These are phyloP conservation scores for Papilio machaon DNA, from an alignment of 1,140 invertebrate genomes.

Conservation along the genomic window DNA sequence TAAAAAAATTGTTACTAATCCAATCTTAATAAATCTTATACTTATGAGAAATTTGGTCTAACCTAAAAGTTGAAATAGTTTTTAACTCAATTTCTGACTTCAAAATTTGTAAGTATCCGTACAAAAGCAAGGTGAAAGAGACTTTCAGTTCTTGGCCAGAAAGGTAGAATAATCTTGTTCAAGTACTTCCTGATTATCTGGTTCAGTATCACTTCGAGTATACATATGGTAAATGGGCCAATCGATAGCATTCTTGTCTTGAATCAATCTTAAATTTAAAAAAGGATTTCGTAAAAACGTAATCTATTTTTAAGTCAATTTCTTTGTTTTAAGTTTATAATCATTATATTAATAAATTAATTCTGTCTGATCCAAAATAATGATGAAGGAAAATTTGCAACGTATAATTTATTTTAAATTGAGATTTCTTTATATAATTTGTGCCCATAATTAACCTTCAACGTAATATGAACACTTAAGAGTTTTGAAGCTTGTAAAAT, in stretches of 20 bases:
- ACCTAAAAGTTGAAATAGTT: no score
- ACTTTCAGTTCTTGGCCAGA: background rate
- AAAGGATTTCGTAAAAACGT: background rate
- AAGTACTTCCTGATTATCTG: background rate
- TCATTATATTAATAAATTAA: background rate
- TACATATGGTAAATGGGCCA: no score
- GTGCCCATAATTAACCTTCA: background rate
- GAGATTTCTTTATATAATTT: background rate
- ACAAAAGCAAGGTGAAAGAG: background rate
- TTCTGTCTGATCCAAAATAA: no score
- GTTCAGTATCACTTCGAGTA: no score
- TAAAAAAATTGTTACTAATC: no score
- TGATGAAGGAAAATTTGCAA: background rate
- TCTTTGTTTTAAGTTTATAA: background rate
- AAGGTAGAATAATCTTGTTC: background rate
- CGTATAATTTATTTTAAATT: background rate
- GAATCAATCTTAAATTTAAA: background rate
- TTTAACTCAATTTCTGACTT: no score
- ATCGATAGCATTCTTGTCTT: background rate
- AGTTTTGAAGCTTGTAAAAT: constrained; percentile 6
- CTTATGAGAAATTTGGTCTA: no score
- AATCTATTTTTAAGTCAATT: background rate
- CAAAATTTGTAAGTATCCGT: no score
- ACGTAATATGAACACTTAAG: background rate
- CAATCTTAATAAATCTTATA: no score